Conservation (phyloP, 2,797 vertebrate species). For the Poecilia velifera region DNA sequence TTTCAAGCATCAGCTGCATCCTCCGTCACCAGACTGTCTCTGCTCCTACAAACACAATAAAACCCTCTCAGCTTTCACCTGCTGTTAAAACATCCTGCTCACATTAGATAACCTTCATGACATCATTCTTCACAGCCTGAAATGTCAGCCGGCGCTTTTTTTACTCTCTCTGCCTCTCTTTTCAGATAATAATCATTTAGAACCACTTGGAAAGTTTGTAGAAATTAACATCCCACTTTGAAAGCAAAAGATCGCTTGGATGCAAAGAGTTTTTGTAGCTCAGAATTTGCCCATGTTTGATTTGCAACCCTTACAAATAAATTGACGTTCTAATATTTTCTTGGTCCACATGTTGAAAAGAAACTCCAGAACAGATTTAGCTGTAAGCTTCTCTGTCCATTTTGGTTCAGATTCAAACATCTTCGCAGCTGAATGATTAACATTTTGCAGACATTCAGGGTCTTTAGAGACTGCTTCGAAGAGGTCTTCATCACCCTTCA, state of each 20-base stretch:
- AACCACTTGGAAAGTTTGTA: conserved; percentile 10
- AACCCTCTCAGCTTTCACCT: conserved; percentile 40
- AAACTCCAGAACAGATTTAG: neutral
- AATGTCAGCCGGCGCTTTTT: conserved; percentile 25
- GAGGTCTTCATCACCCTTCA: neutral
- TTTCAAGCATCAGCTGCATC: conserved; percentile 26
- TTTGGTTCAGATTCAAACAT: conserved; percentile 10
- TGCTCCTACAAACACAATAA: conserved; percentile 31
- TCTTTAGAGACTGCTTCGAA: neutral
- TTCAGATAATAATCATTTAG: conserved; percentile 21
- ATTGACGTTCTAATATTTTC: neutral
- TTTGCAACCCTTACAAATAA: conserved; percentile 9
- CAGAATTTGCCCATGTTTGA: conserved; percentile 8
- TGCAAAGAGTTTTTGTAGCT: conserved; percentile 2
- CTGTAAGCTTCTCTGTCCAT: conserved; percentile 1
- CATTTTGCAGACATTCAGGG: neutral
- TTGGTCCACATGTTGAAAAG: neutral
- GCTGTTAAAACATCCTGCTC: conserved; percentile 33
- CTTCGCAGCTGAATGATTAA: neutral
- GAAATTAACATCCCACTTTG: conserved; percentile 29
- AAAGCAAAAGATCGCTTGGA: too few relatives aligned
- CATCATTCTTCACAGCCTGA: conserved; percentile 25
- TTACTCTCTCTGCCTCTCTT: conserved; percentile 3
- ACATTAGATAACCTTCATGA: conserved; percentile 41
- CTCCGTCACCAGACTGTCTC: conserved; percentile 16